Percentiles rank a stretch among this genome's conserved stretches.
These are phyloP conservation scores for Megamerina dolium DNA, from an alignment of 2,888 invertebrate genomes.

Conservation along the genomic window DNA sequence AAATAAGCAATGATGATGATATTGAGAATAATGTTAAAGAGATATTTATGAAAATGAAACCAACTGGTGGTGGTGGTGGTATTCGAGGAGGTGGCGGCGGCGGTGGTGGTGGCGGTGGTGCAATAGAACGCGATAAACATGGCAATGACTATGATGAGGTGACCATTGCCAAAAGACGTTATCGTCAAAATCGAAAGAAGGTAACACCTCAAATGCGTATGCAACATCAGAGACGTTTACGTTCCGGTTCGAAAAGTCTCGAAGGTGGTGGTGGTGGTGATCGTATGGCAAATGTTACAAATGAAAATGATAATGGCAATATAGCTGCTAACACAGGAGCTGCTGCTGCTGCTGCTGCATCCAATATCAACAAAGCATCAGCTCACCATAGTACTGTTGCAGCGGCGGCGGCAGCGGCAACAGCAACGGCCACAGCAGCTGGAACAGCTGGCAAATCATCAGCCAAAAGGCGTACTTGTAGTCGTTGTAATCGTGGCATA, in stretches of 20 bases:
- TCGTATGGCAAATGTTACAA: neutral
- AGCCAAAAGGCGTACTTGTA: slow-evolving; percentile 31
- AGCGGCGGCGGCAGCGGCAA: slow-evolving; percentile 3
- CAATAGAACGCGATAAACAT: slow-evolving; percentile 27
- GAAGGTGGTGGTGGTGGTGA: slow-evolving; percentile 26
- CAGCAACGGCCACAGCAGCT: slow-evolving; percentile 4
- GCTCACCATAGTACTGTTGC: no score
- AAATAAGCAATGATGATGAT: slow-evolving; percentile 29
- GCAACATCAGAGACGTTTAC: slow-evolving; percentile 39
- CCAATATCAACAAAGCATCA: no score
- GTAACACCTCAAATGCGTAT: slow-evolving; percentile 21
- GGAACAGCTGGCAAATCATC: slow-evolving; percentile 10
- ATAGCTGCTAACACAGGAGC: no score
- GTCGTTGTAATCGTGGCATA: slow-evolving; percentile 45
- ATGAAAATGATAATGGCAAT: slow-evolving; percentile 1
- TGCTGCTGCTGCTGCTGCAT: no score
- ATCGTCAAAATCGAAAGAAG: slow-evolving; percentile 41
- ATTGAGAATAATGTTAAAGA: slow-evolving; percentile 24
- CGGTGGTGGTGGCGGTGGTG: slow-evolving; percentile 30
- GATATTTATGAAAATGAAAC: neutral
- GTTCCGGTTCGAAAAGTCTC: slow-evolving; percentile 36
- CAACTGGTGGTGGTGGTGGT: slow-evolving; percentile 15
- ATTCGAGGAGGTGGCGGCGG: slow-evolving; percentile 24
- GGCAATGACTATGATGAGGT: slow-evolving; percentile 34
- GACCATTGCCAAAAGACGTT: slow-evolving; percentile 39